phyloP scores from a whole-genome alignment of 2,888 invertebrate species.

The Thumatha senex region DNA sequence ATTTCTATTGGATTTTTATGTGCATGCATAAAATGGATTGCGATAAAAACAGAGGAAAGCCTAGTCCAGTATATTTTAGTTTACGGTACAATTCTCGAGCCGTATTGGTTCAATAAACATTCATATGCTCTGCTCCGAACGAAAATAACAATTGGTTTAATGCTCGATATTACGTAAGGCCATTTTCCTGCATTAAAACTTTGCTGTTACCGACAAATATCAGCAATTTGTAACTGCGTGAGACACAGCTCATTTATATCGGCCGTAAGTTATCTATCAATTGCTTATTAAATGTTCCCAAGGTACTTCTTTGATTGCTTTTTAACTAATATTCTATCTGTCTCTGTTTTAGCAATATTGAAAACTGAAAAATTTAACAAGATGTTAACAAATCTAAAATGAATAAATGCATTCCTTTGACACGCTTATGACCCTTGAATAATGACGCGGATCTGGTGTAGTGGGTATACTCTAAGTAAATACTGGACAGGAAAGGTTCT shows the following conservation, averaged over 20 bases:
- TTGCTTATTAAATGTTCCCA: neutral
- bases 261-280: neutral
- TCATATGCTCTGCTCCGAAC: slow-evolving; percentile 55
- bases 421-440: too few species aligned
- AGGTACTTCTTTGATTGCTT: too few species aligned
- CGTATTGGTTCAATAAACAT: slow-evolving; percentile 66
- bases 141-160: slow-evolving; percentile 59
- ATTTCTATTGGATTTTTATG: slow-evolving; percentile 49
- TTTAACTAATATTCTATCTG: too few species aligned
- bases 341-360: too few species aligned
- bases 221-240: slow-evolving; percentile 42
- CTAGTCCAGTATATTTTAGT: slow-evolving; percentile 66
- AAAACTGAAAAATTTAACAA: too few species aligned
- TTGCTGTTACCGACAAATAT: slow-evolving; percentile 43
- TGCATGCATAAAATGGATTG: slow-evolving; percentile 50
- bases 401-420: too few species aligned
- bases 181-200: slow-evolving; percentile 52
- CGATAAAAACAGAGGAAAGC: slow-evolving; percentile 57
- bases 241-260: slow-evolving; percentile 15
- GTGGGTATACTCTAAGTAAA: too few species aligned
- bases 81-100: slow-evolving; percentile 56
- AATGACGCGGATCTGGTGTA: too few species aligned
- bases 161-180: slow-evolving; percentile 45
- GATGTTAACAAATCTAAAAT: too few species aligned
- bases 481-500: too few species aligned